A percentile compares a stretch with the other conserved stretches of the same genome.
phyloP scores from a whole-genome alignment of 2,888 invertebrate genomes.

The Cheilosia urbana region DNA sequence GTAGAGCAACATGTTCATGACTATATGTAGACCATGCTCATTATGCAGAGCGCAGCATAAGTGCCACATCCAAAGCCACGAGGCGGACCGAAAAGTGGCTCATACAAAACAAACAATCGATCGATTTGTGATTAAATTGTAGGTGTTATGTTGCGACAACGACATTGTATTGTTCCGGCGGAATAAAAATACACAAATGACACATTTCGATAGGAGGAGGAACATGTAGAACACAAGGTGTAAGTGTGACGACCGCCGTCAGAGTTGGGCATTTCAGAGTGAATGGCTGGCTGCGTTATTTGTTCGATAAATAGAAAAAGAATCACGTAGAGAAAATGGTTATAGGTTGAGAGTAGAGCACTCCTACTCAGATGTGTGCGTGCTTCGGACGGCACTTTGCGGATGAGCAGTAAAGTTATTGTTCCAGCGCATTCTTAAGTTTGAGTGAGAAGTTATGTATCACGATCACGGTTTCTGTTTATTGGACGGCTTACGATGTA shows the following conservation, averaged over 20 bases:
- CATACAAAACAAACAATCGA: background rate
- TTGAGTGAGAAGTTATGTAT: slow-evolving; percentile 13
- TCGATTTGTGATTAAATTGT: slow-evolving; percentile 13
- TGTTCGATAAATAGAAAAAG: slow-evolving; percentile 34
- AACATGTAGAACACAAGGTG: slow-evolving; percentile 20
- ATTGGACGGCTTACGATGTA: background rate
- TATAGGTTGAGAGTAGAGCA: background rate
- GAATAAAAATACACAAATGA: slow-evolving; percentile 53
- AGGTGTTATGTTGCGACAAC: slow-evolving; percentile 16
- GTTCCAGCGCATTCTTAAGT: background rate
- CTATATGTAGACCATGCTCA: background rate
- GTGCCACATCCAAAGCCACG: background rate
- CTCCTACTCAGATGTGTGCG: background rate
- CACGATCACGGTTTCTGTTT: slow-evolving; percentile 1
- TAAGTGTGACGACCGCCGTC: slow-evolving; percentile 30
- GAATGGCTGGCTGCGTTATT: slow-evolving; percentile 12
- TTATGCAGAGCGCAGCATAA: background rate
- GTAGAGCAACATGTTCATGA: background rate
- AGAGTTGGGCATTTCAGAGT: slow-evolving; percentile 18
- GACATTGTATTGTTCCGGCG: slow-evolving; percentile 34
- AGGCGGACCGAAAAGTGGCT: background rate
- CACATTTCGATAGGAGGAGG: slow-evolving; percentile 24
- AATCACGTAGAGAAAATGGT: slow-evolving; percentile 8
- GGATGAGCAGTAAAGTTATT: background rate
- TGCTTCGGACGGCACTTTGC: slow-evolving; percentile 1